Base-by-base conservation (phyloP, 2,113 vertebrate species). In the Progne subis region DNA sequence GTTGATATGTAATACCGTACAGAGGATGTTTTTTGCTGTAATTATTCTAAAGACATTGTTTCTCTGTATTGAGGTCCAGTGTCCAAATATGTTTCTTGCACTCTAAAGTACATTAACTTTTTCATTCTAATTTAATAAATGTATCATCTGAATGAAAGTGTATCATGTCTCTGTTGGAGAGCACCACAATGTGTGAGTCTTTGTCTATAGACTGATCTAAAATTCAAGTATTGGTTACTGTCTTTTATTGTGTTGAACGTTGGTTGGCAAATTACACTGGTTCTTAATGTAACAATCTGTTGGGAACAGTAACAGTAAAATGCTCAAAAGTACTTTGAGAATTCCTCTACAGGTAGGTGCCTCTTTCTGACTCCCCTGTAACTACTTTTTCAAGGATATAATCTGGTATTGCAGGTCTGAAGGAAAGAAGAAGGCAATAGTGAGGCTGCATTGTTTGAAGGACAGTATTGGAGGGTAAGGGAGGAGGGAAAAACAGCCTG, bases 71-170 rank as follows among this genome's bases (percentile, higher is more conserved):
- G 92, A 93, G 93, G 92, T 94, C 85, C 70, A 53, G 77, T 68
- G 90, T 97, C 96, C 83, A 94, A 74, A 81, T 86, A 70, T 94
- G 89, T 96, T 96, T 95, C 95, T 95, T 97, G 92, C 92, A 96
- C 96, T 98, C 95, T 98, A 68, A 97, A 95, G 47, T 97, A 96
- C 82, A 94, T 96, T 86, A 95, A 94, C 64, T 78, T 97, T 97
- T 96, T 93, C 84, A 95, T 97, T 95, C 96, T 98, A 97, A 98
- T 96, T 98, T 97, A 98, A 98, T 97, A 98, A 97, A 97, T 91
- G 92, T 94, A 74, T 97, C 92, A 78, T 94, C 71, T 84, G 75
- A 96, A 92, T 90, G 64, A 94, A 95, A 94, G 56, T 59, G 92
- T 92, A 70, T 78, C 50, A 52, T 1, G 80, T 96, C 52, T 96